These are phyloP conservation scores for Sebastes umbrosus DNA, from an alignment of 2,797 vertebrate genomes.

Conservation along the genomic window DNA sequence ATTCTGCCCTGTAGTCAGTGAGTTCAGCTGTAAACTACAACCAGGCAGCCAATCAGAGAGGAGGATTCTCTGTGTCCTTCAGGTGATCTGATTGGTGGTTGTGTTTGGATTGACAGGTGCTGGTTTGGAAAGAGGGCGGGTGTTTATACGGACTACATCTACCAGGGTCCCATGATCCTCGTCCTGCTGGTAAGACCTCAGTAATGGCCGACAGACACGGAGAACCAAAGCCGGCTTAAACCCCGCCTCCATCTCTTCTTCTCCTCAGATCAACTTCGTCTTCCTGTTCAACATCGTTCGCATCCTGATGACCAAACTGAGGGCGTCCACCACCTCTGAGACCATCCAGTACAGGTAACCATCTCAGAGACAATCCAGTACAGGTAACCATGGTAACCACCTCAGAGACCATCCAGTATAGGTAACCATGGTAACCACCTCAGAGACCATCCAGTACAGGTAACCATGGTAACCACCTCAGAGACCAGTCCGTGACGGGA, in stretches of 20 bases:
- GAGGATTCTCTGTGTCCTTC: background rate
- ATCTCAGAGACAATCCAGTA: slow-evolving; percentile 95
- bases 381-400: slow-evolving; percentile 76
- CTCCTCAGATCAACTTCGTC: slow-evolving; percentile 90
- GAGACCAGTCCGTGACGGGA: slow-evolving; percentile 82
- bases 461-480: slow-evolving; percentile 80
- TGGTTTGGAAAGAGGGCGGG: slow-evolving; percentile 94
- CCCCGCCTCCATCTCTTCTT: background rate
- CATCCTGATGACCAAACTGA: slow-evolving; percentile 94
- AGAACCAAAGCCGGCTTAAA: no score
- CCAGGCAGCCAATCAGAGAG: no score
- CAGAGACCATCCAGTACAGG: no score
- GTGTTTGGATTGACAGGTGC: slow-evolving; percentile 81
- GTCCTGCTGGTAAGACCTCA: slow-evolving; percentile 89
- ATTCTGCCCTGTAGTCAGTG: no score
- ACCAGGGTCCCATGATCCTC: slow-evolving; percentile 95
- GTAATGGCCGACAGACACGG: no score
- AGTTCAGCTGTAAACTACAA: no score
- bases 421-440: slow-evolving; percentile 68
- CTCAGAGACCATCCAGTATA: slow-evolving; percentile 71
- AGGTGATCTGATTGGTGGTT: background rate
- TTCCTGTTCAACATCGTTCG: slow-evolving; percentile 96
- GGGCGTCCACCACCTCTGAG: slow-evolving; percentile 92
- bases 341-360: slow-evolving; percentile 79
- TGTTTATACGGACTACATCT: slow-evolving; percentile 94